Base-by-base conservation (phyloP, 1,140 invertebrate species). In the Neodiprion fabricii region DNA sequence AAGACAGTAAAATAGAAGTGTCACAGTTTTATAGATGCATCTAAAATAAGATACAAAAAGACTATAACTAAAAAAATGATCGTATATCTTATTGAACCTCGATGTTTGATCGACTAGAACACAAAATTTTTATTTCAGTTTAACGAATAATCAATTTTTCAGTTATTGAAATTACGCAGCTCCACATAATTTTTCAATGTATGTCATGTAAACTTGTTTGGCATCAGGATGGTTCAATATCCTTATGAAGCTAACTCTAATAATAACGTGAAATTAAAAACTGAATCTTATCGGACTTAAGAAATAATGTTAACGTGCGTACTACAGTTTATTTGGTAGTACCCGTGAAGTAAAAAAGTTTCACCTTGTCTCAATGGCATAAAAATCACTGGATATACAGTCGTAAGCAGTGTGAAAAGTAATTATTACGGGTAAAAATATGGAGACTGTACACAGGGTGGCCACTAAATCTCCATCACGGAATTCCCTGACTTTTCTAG, bases 31-130 rank as follows among this genome's bases (percentile, higher is more conserved):
- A 40, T 40, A 40, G 28, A 40, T 40, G 28, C 28, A 5, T 40
- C 28, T 40, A 40, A 61, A 61, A 61, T 14, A 61, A 61, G 9
- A 61, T 61, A 14, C 5, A 0, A 4, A 61, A 14, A 61, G 9
- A 61, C 4, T 61, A 61, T 61, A 61, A 61, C 53, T 61, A 61
- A 40, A 40, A 40, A 40, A 40, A 40, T 40, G n/a, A 61, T 61
- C 53, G 9, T 61, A 61, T 7, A 7, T 14, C 53, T 61, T 40
- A 40, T 40, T 40, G 53, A 61, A 61, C 11, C 53, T 61, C 53
- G 53, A 61, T 61, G 53, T 8, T 9, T 61, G 53, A 61, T 61
- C 53, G 53, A 61, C 53, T 61, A 61, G 53, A 61, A 61, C 53
- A 61, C 53, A 61, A 61, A 61, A 40, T 61, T 61, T 61, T 61